These are phyloP conservation scores for Carettochelys insculpta DNA, from an alignment of 2,113 vertebrate genomes.

Conservation along the genomic window DNA sequence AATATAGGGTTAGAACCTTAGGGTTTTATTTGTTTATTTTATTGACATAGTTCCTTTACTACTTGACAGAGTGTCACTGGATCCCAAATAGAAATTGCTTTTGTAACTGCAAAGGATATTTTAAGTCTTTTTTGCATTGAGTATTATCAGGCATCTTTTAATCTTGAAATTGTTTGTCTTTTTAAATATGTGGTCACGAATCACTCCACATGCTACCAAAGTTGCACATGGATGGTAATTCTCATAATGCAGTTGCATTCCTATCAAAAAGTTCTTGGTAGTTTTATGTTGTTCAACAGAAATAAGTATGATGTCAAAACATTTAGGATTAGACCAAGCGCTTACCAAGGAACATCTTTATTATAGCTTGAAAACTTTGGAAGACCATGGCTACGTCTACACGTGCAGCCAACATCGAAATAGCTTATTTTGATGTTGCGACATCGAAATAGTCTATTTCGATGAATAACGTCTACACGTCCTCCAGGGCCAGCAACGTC, in stretches of 20 bases:
- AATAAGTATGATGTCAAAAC: slow-evolving; percentile 9
- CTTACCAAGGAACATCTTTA: slow-evolving; percentile 5
- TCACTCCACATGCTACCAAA: slow-evolving; percentile 4
- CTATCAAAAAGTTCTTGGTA: neutral
- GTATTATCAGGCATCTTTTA: neutral
- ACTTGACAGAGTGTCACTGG: neutral
- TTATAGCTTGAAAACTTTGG: neutral
- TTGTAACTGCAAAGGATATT: neutral
- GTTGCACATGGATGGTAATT: neutral
- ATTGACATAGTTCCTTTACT: neutral
- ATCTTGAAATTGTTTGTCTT: neutral
- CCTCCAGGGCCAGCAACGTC: no score
- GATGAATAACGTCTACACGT: no score
- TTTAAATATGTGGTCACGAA: neutral
- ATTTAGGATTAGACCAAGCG: slow-evolving; percentile 41
- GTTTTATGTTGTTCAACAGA: slow-evolving; percentile 13
- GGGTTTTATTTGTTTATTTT: no score
- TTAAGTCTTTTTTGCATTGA: neutral
- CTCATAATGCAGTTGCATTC: neutral
- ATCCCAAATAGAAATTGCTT: no score
- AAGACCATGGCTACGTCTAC: no score
- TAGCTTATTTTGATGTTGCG: no score
- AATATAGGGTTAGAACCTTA: neutral
- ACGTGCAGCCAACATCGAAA: no score
- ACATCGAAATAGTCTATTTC: no score